A percentile compares a stretch with the other conserved stretches of the same genome.
Evolutionary conservation across 2,888 invertebrate genomes (phyloP).

Genomic region (Drosophila stalkeri): DNA sequence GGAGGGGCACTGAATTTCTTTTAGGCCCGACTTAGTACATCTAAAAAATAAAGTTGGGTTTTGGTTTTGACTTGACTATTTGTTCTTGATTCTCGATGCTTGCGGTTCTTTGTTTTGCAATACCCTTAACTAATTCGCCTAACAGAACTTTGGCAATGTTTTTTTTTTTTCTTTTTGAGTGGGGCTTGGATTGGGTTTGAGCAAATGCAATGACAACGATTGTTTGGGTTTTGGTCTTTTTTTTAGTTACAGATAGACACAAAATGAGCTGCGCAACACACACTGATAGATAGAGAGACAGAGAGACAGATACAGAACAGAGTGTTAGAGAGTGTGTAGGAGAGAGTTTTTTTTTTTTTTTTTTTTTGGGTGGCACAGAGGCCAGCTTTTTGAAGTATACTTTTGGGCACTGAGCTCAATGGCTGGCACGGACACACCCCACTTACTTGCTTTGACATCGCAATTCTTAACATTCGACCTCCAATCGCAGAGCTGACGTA

Average conservation of each 20-base stretch:
- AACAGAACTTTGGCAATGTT: constrained; percentile 69
- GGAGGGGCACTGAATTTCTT: constrained; percentile 98
- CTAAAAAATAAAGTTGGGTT: constrained; percentile 75
- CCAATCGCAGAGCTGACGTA: constrained; percentile 98
- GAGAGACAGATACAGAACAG: constrained; percentile 37
- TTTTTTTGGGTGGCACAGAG: constrained; percentile 28
- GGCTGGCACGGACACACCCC: constrained; percentile 69
- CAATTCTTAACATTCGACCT: constrained; percentile 98
- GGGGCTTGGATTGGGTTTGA: constrained; percentile 37
- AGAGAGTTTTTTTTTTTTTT: constrained; percentile 6
- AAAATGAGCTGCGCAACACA: constrained; percentile 46
- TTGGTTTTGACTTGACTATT: constrained; percentile 27
- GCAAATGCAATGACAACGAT: constrained; percentile 66
- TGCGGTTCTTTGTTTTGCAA: neutral
- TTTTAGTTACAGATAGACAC: constrained; percentile 61
- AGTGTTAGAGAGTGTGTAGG: constrained; percentile 51
- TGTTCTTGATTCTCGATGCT: constrained; percentile 10
- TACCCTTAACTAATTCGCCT: constrained; percentile 31
- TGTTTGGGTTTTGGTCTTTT: constrained; percentile 29
- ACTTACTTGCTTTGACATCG: constrained; percentile 97
- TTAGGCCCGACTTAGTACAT: constrained; percentile 97
- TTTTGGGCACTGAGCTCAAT: constrained; percentile 37
- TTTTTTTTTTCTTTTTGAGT: constrained; percentile 1
- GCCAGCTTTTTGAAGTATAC: constrained; percentile 39
- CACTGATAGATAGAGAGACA: constrained; percentile 42